Evolutionary conservation across 2,797 vertebrate species (phyloP).

Genomic region (Sebastes dallii): DNA sequence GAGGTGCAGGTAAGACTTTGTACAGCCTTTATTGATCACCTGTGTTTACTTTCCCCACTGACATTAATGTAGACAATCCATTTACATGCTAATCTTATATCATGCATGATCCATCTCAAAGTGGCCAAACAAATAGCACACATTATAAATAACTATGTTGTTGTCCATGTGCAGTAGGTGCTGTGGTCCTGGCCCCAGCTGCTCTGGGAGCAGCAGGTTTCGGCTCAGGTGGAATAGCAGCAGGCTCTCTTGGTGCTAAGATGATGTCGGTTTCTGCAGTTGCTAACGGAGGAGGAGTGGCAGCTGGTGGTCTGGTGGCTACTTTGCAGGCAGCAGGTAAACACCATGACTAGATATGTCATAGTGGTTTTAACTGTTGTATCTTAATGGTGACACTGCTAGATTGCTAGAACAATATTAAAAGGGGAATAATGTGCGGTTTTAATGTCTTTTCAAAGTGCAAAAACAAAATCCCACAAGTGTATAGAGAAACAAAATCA

Average conservation of each 20-base stretch:
- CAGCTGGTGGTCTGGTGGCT: conserved; percentile 5
- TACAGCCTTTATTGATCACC: neutral
- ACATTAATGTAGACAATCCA: neutral
- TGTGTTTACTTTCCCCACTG: neutral
- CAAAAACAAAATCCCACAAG: neutral
- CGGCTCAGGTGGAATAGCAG: conserved; percentile 37
- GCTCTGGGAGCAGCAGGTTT: conserved; percentile 28
- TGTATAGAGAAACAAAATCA: neutral
- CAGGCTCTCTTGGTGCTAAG: neutral
- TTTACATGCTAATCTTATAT: neutral
- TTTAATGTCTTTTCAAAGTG: neutral
- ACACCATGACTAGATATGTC: neutral
- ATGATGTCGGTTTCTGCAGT: conserved; percentile 31
- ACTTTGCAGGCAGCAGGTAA: neutral
- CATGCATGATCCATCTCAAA: neutral
- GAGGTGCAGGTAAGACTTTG: neutral
- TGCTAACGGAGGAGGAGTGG: conserved; percentile 21
- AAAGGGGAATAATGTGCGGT: neutral
- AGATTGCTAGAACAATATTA: neutral
- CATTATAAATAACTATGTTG: neutral
- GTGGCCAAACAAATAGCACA: neutral
- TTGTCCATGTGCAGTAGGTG: neutral
- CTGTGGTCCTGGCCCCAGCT: conserved; percentile 1
- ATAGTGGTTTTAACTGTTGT: too few relatives aligned
- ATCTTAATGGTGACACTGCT: neutral